Conservation (phyloP, 2,797 vertebrate species). For the Schizopygopsis pylzovi region DNA sequence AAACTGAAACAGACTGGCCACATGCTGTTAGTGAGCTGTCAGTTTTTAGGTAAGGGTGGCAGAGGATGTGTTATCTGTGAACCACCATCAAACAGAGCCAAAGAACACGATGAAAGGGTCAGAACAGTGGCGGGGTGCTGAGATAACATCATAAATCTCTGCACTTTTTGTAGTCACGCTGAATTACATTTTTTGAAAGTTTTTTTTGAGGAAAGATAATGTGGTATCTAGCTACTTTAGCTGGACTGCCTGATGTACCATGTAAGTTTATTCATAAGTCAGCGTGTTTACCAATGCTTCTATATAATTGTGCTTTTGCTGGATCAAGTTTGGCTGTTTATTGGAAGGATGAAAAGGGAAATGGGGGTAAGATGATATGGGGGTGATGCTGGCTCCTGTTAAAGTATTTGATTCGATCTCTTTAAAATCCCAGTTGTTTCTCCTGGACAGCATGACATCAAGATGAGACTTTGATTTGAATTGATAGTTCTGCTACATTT, state of each 20-base stretch:
- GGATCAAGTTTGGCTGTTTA: neutral
- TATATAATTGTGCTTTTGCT: neutral
- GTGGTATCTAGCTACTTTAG: neutral
- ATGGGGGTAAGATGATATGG: slow-evolving; percentile 48
- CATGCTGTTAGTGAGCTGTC: slow-evolving; percentile 31
- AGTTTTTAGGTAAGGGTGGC: slow-evolving; percentile 8
- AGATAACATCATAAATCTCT: neutral
- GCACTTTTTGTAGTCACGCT: neutral
- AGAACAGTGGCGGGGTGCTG: neutral
- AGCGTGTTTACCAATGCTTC: neutral
- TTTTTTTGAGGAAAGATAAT: neutral
- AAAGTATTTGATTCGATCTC: slow-evolving; percentile 31
- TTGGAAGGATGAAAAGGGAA: slow-evolving; percentile 3
- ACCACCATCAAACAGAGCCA: slow-evolving; percentile 4
- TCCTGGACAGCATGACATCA: neutral
- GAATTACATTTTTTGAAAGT: neutral
- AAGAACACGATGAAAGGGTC: slow-evolving; percentile 15
- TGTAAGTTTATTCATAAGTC: neutral
- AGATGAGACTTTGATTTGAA: neutral
- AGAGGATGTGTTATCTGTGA: slow-evolving; percentile 11
- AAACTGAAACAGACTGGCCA: slow-evolving; percentile 12
- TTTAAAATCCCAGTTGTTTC: neutral
- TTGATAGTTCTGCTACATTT: too few species aligned
- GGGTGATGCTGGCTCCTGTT: slow-evolving; percentile 46
- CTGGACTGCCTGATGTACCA: neutral